These are phyloP conservation scores for Urocolius indicus DNA, from an alignment of 2,113 vertebrate genomes.

Conservation along the genomic window DNA sequence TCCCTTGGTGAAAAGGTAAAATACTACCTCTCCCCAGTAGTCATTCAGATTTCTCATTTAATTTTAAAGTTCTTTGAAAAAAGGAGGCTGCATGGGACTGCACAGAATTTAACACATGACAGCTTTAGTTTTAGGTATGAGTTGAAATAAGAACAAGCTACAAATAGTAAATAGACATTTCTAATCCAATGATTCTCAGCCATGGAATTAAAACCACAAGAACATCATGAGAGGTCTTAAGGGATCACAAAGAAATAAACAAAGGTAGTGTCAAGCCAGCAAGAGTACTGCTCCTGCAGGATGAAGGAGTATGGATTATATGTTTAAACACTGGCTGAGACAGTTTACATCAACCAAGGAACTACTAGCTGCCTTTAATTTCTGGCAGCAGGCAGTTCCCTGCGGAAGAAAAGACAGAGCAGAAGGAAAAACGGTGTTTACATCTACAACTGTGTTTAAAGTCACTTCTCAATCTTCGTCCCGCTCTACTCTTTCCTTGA, in stretches of 20 bases:
- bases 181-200: neutral
- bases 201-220: constrained; percentile 3
- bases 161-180: neutral
- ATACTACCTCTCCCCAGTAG: neutral
- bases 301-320: neutral
- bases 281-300: neutral
- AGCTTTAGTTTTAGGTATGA: neutral
- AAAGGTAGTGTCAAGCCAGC: neutral
- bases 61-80: neutral
- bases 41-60: neutral
- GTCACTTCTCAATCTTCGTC: neutral
- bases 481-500: neutral
- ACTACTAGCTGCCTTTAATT: neutral
- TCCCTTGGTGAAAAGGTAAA: neutral
- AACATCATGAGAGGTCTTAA: neutral
- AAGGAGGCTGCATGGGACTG: neutral
- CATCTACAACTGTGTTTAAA: constrained; percentile 1
- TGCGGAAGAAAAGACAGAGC: neutral
- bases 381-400: constrained; percentile 4
- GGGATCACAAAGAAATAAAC: neutral
- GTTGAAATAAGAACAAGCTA: neutral
- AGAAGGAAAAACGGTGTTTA: neutral
- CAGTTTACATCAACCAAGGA: neutral
- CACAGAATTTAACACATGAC: neutral
- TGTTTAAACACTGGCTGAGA: neutral